phyloP scores from a whole-genome alignment of 2,888 invertebrate genomes.

The Thymelicus sylvestris region DNA sequence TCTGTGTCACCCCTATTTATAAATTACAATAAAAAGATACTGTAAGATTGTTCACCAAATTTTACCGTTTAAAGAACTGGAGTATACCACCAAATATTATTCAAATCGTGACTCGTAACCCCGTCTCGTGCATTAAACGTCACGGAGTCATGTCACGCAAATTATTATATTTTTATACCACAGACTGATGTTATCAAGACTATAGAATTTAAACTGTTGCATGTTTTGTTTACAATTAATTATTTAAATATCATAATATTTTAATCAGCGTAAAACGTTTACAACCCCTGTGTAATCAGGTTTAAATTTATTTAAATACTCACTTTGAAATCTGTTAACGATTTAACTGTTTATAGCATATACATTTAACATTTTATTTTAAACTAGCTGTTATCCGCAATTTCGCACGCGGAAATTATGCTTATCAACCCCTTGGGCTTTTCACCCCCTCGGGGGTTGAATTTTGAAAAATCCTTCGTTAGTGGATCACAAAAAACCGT shows the following conservation, averaged over 20 bases:
- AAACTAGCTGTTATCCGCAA: too few relatives aligned
- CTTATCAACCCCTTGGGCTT: too few relatives aligned
- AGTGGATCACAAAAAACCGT: too few relatives aligned
- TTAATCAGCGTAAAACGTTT: neutral
- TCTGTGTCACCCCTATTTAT: too few relatives aligned
- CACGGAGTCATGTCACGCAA: constrained; percentile 17
- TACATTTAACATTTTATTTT: too few relatives aligned
- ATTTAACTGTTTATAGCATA: too few relatives aligned
- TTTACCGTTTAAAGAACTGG: too few relatives aligned
- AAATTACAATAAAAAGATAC: too few relatives aligned
- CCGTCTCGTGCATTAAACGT: neutral
- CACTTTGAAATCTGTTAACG: neutral
- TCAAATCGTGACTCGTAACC: constrained; percentile 4
- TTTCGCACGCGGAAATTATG: too few relatives aligned
- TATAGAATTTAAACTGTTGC: constrained; percentile 2
- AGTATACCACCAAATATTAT: neutral
- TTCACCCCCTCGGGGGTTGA: too few relatives aligned
- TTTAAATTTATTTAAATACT: neutral
- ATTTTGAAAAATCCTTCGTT: too few relatives aligned
- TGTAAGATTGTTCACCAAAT: too few relatives aligned
- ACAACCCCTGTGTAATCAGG: neutral
- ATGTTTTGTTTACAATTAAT: neutral
- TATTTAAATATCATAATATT: constrained; percentile 13
- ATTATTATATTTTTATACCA: constrained; percentile 3
- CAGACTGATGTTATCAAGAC: neutral